A percentile compares a stretch with the other conserved stretches of the same genome.
These are phyloP conservation scores for Metacarcinus magister DNA, from an alignment of 2,888 invertebrate genomes.

Conservation along the genomic window DNA sequence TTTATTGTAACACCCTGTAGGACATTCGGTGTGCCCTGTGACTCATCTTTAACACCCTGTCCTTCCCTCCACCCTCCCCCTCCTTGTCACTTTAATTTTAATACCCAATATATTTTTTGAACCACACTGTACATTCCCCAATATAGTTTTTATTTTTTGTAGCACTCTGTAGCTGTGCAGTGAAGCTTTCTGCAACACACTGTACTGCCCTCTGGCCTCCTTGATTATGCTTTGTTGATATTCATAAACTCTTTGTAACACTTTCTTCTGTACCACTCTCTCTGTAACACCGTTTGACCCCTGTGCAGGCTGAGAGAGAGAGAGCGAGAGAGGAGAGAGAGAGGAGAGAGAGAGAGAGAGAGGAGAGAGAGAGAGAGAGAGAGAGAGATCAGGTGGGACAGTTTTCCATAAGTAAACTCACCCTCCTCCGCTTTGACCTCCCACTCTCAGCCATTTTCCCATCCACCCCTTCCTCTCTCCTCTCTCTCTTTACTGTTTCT, in stretches of 20 bases:
- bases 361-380: conserved; percentile 56
- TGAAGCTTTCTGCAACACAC: not conserved
- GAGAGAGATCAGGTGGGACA: conserved; percentile 58
- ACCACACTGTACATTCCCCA: not conserved
- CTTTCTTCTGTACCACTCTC: not conserved
- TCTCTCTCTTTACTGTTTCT: not conserved
- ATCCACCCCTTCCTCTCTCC: not conserved
- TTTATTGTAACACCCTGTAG: too few species aligned
- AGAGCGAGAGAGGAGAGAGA: not conserved
- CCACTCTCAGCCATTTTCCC: not conserved
- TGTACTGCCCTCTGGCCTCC: too few species aligned
- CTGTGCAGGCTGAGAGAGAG: not conserved
- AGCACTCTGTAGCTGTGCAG: too few species aligned
- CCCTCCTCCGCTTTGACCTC: not conserved
- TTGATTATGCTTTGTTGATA: too few species aligned
- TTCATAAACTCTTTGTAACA: too few species aligned
- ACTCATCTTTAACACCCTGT: too few species aligned
- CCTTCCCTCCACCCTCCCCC: too few species aligned
- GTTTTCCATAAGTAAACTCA: not conserved
- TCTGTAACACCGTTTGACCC: not conserved
- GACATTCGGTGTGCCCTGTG: too few species aligned
- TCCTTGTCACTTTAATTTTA: too few species aligned
- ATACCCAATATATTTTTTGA: not conserved
- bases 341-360: not conserved
- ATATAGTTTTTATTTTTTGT: too few species aligned